These are phyloP conservation scores for Gnatocerus cornutus DNA, from an alignment of 2,888 invertebrate genomes.

Conservation along the genomic window DNA sequence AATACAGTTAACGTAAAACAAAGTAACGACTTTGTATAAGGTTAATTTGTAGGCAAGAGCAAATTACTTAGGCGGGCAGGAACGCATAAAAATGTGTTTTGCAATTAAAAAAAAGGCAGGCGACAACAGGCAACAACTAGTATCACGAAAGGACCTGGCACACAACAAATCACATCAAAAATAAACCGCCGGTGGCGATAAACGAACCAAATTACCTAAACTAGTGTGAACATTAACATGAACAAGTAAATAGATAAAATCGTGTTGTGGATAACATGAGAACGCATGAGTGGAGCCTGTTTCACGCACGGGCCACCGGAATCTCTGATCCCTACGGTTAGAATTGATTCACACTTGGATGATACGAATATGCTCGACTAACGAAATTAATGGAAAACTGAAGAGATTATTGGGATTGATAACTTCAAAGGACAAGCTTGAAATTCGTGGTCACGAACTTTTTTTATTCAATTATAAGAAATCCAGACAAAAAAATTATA, in stretches of 20 bases:
- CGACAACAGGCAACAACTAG: conserved; percentile 14
- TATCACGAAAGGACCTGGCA: conserved; percentile 31
- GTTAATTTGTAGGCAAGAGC: conserved; percentile 43
- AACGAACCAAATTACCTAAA: conserved; percentile 60
- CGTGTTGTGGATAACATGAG: conserved; percentile 54
- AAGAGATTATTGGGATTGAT: conserved; percentile 1
- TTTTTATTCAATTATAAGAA: too few species aligned
- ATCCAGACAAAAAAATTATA: too few species aligned
- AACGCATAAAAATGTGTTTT: conserved; percentile 43
- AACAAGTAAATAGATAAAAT: conserved; percentile 64
- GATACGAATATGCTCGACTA: conserved; percentile 53
- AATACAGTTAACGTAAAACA: conserved; percentile 40
- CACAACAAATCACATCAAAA: conserved; percentile 38
- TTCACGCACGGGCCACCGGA: conserved; percentile 60
- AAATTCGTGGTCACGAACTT: too few species aligned
- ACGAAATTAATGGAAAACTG: conserved; percentile 31
- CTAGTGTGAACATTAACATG: conserved; percentile 62
- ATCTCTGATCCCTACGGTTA: conserved; percentile 53
- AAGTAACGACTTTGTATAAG: conserved; percentile 43
- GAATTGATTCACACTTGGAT: conserved; percentile 46
- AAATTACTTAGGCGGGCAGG: conserved; percentile 36
- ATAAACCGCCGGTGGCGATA: conserved; percentile 43
- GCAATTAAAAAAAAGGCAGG: conserved; percentile 27
- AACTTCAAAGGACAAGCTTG: too few species aligned
- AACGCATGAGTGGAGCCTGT: conserved; percentile 60